These are phyloP conservation scores for Caenorhabditis japonica DNA, from an alignment of 2,888 invertebrate species.

Conservation along the genomic window DNA sequence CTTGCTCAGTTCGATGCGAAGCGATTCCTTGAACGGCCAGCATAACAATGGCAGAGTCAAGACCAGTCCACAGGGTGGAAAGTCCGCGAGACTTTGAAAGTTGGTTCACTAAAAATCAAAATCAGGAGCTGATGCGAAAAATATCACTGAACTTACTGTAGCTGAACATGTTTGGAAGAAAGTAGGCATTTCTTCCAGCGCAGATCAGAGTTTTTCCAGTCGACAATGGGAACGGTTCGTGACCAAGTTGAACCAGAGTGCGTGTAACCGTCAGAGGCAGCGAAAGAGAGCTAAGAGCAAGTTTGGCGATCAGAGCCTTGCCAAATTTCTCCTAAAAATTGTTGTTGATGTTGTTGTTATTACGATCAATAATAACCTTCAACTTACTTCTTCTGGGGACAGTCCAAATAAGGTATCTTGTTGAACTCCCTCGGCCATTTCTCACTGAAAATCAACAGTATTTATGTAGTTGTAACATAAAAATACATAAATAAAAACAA, in stretches of 20 bases:
- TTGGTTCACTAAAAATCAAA: conserved; percentile 66
- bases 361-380: background rate
- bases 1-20: conserved; percentile 49
- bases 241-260: conserved; percentile 72
- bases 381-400: conserved; percentile 44
- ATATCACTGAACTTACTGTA: conserved; percentile 64
- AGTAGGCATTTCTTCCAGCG: conserved; percentile 75
- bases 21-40: conserved; percentile 61
- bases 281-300: conserved; percentile 57
- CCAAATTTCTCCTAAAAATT: conserved; percentile 63
- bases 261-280: conserved; percentile 70
- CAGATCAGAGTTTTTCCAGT: conserved; percentile 69
- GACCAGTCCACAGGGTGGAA: conserved; percentile 69
- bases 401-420: conserved; percentile 52
- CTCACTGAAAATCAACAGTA: conserved; percentile 7
- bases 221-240: conserved; percentile 76
- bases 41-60: conserved; percentile 67
- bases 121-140: background rate
- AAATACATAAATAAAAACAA: background rate
- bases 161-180: conserved; percentile 74
- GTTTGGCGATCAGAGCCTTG: conserved; percentile 58
- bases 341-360: no score
- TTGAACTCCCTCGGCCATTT: conserved; percentile 42
- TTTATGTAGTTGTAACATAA: background rate
- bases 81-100: conserved; percentile 65